These are phyloP conservation scores for Mechanitis messenoides DNA, from an alignment of 2,888 invertebrate genomes.

Conservation along the genomic window DNA sequence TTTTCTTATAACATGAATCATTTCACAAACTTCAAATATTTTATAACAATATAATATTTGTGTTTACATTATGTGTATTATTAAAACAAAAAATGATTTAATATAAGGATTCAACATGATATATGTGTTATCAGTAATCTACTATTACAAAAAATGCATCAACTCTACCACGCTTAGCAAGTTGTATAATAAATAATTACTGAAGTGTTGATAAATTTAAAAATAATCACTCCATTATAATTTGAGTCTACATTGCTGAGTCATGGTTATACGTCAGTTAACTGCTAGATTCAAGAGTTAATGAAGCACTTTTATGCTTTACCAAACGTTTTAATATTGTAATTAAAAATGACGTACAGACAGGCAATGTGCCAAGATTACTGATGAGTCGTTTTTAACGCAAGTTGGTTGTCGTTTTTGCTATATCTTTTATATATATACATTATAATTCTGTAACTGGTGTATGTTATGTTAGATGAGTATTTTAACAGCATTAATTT, in stretches of 20 bases:
- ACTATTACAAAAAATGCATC: background rate
- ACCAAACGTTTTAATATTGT: slow-evolving; percentile 34
- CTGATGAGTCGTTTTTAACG: slow-evolving; percentile 17
- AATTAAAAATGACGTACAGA: slow-evolving; percentile 34
- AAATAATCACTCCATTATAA: slow-evolving; percentile 29
- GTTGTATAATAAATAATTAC: slow-evolving; percentile 27
- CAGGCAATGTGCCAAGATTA: slow-evolving; percentile 22
- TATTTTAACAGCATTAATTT: no score
- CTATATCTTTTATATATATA: no score
- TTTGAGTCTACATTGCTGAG: slow-evolving; percentile 23
- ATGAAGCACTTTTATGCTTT: slow-evolving; percentile 36
- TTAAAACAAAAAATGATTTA: no score
- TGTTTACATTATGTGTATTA: no score
- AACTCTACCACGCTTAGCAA: background rate
- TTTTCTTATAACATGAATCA: slow-evolving; percentile 58
- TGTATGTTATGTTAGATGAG: no score
- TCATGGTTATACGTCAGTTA: slow-evolving; percentile 31
- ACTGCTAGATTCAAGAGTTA: slow-evolving; percentile 27
- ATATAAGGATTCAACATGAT: no score
- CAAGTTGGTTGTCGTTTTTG: slow-evolving; percentile 4
- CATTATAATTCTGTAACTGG: no score
- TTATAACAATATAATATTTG: background rate
- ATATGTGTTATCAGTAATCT: no score
- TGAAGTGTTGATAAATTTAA: slow-evolving; percentile 29
- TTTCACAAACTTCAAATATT: slow-evolving; percentile 19